Evolutionary conservation across 2,888 invertebrate genomes (phyloP).

Genomic region (Nymphalis polychloros): DNA sequence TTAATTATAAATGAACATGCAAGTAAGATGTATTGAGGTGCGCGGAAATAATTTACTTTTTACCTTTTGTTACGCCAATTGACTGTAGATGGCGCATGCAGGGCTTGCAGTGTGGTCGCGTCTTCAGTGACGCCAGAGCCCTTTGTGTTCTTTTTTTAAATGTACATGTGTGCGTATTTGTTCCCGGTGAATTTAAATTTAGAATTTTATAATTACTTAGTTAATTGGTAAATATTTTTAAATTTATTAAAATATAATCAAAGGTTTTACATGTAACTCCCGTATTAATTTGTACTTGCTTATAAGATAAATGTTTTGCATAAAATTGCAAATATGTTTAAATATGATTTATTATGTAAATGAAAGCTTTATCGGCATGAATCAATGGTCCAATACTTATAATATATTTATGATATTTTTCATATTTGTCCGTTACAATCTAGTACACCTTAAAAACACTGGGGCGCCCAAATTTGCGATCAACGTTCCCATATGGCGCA

Average conservation of each 20-base stretch:
- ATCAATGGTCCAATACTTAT: neutral
- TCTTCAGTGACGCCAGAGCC: slow-evolving; percentile 60
- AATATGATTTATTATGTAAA: too few relatives aligned
- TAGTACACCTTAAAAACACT: slow-evolving; percentile 3
- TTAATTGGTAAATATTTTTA: slow-evolving; percentile 5
- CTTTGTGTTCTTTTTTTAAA: slow-evolving; percentile 54
- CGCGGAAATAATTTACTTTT: slow-evolving; percentile 45
- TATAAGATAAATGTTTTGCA: too few relatives aligned
- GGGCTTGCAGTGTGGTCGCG: slow-evolving; percentile 71
- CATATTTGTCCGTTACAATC: slow-evolving; percentile 27
- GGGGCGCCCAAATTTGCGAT: slow-evolving; percentile 49
- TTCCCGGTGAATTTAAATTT: slow-evolving; percentile 17
- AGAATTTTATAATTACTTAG: slow-evolving; percentile 9
- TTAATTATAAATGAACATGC: slow-evolving; percentile 29
- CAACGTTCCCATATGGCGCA: slow-evolving; percentile 61
- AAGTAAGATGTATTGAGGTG: slow-evolving; percentile 34
- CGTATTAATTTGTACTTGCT: too few relatives aligned
- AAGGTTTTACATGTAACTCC: neutral
- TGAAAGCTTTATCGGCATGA: neutral
- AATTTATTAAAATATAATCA: neutral
- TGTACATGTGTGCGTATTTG: slow-evolving; percentile 41
- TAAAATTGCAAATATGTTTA: too few relatives aligned
- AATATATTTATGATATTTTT: slow-evolving; percentile 23
- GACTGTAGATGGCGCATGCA: slow-evolving; percentile 73
- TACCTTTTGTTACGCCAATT: slow-evolving; percentile 76